phyloP scores from a whole-genome alignment of 2,797 vertebrate species.

The Varecia variegata region DNA sequence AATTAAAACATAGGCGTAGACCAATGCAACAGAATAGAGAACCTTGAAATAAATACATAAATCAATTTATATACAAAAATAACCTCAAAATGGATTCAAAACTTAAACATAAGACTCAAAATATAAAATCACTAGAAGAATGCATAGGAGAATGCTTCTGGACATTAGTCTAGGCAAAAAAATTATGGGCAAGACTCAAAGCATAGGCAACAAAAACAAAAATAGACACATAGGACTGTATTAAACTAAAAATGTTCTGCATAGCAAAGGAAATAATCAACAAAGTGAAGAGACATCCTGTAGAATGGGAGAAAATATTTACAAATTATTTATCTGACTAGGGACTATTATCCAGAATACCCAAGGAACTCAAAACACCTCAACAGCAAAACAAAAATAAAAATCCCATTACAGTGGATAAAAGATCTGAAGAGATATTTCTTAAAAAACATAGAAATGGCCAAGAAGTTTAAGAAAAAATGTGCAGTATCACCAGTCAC shows the following conservation, averaged over 20 bases:
- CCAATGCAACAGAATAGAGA: background rate
- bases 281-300: too few species aligned
- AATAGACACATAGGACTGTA: background rate
- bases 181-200: background rate
- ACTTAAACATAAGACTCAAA: background rate
- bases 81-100: background rate
- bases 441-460: background rate
- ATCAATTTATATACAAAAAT: background rate
- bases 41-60: background rate
- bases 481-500: background rate
- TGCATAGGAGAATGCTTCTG: background rate
- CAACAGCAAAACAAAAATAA: background rate
- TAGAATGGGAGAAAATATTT: background rate
- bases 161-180: background rate
- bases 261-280: background rate
- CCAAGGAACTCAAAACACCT: background rate
- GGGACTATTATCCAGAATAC: background rate
- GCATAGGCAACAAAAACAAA: background rate
- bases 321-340: background rate
- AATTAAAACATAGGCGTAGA: background rate
- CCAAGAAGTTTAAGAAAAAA: background rate
- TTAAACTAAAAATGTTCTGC: background rate
- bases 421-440: background rate
- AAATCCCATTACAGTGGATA: background rate
- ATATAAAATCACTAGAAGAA: background rate